Evolutionary conservation across 2,797 vertebrate genomes (phyloP), one percentile per base, ranked within the genome.

Genomic region (Megaceryle alcyon): DNA sequence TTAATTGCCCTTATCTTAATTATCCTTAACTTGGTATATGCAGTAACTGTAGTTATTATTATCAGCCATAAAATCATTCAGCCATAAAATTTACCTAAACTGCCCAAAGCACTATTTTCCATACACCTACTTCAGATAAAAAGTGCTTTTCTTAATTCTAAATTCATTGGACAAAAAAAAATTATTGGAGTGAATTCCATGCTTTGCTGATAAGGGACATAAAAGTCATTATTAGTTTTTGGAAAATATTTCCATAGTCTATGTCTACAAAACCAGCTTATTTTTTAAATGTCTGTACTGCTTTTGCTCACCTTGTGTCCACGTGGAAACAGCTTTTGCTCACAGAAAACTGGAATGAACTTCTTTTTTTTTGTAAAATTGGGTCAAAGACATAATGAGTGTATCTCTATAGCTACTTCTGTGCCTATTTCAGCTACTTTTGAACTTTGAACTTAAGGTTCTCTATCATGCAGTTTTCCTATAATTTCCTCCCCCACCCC

Each of bases 1-100:
- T 85, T 77, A 88, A 84, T 92, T 80, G 35, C n/a, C 10, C 33
- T 92, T 95, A 86, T 86, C 82, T 96, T 94, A 93, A 92, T 95
- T 92, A 28, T 80, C 57, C 73, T 90, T 73, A 71, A 31, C 60
- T 77, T 85, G 56, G 48, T 72, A 80, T 31, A 9, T 77, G 33
- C 64, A 86, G 16, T 91, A 94, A 68, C 86, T 90, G 28, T 44
- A 68, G 35, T 29, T 85, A 64, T 82, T 90, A 33, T 60, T 86
- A 73, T 77, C 53, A 82, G 56, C 78, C 70, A 48, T 92, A 84
- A 94, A 96, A 85, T 92, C 86, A 94, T 80, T 90, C 90, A 88
- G 75, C 82, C 92, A 87, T 41, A 86, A 53, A 77, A 77, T 86
- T 77, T 82, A 94, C 83, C 66, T 92, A 12, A 88, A 66, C 5